Evolutionary conservation across 2,113 vertebrate genomes (phyloP), one percentile per base, ranked within the genome.

Genomic region (Chaetodon auriga): DNA sequence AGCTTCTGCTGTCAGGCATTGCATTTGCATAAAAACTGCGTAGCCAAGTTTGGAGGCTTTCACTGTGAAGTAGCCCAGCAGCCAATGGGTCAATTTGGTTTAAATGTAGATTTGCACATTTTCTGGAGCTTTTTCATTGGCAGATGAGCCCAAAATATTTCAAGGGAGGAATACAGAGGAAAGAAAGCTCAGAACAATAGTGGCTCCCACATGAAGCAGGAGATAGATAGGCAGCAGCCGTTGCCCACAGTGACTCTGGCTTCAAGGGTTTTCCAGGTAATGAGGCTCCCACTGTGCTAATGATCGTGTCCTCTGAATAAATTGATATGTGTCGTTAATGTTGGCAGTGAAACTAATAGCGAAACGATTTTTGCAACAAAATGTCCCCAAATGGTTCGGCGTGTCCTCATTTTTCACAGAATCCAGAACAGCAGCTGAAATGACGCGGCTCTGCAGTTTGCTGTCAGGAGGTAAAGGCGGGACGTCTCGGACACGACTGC

Each of bases 221-320:
- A 72, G 71, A 11, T 13, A 65, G 38, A 61, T 9, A 7, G 14
- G 54, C 76, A 51, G 58, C 46, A 62, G 74, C 48, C 62, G 53
- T 82, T 14, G 1, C 66, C 48, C 76, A 82, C 85, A 48, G 19
- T 78, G 62, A 76, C 51, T 88, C 61, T 36, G 23, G 11, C 81
- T 86, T 77, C 43, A 57, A 64, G 43, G 72, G 30, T 74, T 89
- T 81, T 75, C 68, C 72, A 80, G 64, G 58, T 84, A 85, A 87
- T 84, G 71, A 80, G 83, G 75, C 65, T 64, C 21, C 51, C 38
- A 19, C 2, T 55, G 46, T 68, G 48, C 69, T 64, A 83, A 72
- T 73, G 61, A 83, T 68, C 64, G 43, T 4, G 0, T 38, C 49
- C 48, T 57, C 54, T 9, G 18, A 66, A 72, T 48, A 43, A 62